Evolutionary conservation across 2,113 vertebrate species (phyloP), one percentile per base, ranked within the genome.

Genomic region (Lethenteron camtschaticum): DNA sequence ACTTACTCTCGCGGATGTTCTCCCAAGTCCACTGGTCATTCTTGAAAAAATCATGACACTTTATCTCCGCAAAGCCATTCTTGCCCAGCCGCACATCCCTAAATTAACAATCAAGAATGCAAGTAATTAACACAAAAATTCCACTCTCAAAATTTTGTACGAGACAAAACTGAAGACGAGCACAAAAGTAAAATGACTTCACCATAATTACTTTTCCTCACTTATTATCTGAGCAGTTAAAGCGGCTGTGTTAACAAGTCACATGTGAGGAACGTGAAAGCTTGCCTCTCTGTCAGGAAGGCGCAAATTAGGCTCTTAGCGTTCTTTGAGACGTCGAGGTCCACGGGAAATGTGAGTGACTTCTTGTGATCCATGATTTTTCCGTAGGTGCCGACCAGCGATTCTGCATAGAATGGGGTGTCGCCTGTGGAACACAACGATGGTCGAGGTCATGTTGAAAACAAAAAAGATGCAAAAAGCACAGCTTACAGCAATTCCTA

Each of bases 291-390:
- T 63, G 86, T 99, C 75, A 99, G 80, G 79, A 99, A 99, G 78
- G 88, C 90, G 80, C 90, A 99, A 79, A 99, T 99, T 75, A 99
- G 90, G 72, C 85, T 87, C 80, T 95, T 99, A 56, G 92, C 94
- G 74, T 95, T 84, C 75, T 88, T 87, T 69, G 94, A 97, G 78
- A 99, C 96, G 80, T 99, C 94, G 73, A 96, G 87, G 68, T 99
- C 94, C 77, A 95, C 90, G 0, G 94, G 92, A 75, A 99, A 97
- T 79, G 85, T 88, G 2, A 99, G 78, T 10, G 94, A 90, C 79
- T 99, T 99, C 79, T 97, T 95, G 75, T 99, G 90, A 82, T 99
- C 92, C 94, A 99, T 99, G 79, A 99, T 99, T 81, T 96, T 99
- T 81, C 94, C 96, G 56, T 99, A 99, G 0, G 94, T 99, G 78